Base-by-base conservation (phyloP, 2,797 vertebrate species). In the Hydrophis major region DNA sequence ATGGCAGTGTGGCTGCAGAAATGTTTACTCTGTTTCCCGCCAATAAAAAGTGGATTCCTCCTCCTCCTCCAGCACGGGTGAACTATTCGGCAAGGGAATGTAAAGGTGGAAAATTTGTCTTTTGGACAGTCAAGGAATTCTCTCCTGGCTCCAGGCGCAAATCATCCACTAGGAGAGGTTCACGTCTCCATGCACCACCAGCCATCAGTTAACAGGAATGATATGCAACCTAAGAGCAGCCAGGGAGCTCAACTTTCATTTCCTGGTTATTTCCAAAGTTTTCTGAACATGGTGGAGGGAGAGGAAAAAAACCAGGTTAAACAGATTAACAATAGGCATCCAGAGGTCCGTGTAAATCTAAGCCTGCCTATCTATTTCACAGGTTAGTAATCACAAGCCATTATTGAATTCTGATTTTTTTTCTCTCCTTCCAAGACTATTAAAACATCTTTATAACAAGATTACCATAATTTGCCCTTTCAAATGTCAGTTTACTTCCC, bases 181-280 rank as follows among this genome's bases (percentile, higher is more conserved):
- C 37, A 37, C 37, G 37, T 37, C 37, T 37, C 37, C 37, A 37
- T 37, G 37, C 37, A 37, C 37, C 37, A 37, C 37, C 37, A 37
- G 37, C 37, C 37, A 37, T 37, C 91, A 74, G 86, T 88, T 89
- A 88, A 89, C 74, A 90, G 78, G 90, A 87, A 69, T 25, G 78
- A 90, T 47, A 93, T 28, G 60, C 78, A 87, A 93, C 28, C 83
- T 93, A 47, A 93, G 42, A 47, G 89, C 60, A 87, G 92, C 78
- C 78, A 87, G 42, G 87, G 53, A 86, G 56, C 50, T 92, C 42
- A 11, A 12, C 25, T 74, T 57, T 69, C 86, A 88, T 66, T 92
- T 92, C 55, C 86, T 53, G 57, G 42, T 89, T 93, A 63, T 66
- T 89, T 90, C 56, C 61, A 86, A 60, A 56, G 47, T 89, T 66